Percentiles rank a stretch among this genome's conserved stretches.
Conservation (phyloP, 2,113 vertebrate species). For the Vireo altiloquus region DNA sequence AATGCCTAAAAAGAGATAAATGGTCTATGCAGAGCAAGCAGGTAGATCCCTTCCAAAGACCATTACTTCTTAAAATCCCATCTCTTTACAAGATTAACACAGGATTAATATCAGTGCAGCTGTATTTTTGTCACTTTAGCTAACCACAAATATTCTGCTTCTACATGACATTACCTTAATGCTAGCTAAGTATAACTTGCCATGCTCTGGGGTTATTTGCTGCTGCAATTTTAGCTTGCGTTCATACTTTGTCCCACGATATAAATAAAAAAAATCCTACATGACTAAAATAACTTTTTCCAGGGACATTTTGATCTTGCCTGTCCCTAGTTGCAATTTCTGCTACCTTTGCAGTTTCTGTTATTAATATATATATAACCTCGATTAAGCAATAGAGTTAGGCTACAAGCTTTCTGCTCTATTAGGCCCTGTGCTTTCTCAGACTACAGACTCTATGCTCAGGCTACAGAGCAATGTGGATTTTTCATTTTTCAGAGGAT, state of each 20-base stretch:
- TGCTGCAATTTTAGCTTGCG: slow-evolving; percentile 60
- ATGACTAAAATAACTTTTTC: slow-evolving; percentile 51
- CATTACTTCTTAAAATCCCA: slow-evolving; percentile 60
- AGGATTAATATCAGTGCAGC: slow-evolving; percentile 63
- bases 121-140: slow-evolving; percentile 62
- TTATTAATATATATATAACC: background rate
- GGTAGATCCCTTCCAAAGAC: slow-evolving; percentile 33
- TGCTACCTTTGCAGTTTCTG: slow-evolving; percentile 9
- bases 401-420: background rate
- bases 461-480: background rate
- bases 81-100: slow-evolving; percentile 63
- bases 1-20: slow-evolving; percentile 21
- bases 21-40: slow-evolving; percentile 45
- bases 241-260: slow-evolving; percentile 56
- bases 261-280: background rate
- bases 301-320: slow-evolving; percentile 35
- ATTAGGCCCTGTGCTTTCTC: background rate
- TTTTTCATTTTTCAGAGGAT: slow-evolving; percentile 9
- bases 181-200: slow-evolving; percentile 59
- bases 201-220: slow-evolving; percentile 54
- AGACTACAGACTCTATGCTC: background rate
- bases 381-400: slow-evolving; percentile 12
- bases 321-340: background rate
- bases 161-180: slow-evolving; percentile 68
- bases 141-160: slow-evolving; percentile 63